These are phyloP conservation scores for Kryptopterus vitreolus DNA, from an alignment of 2,797 vertebrate genomes.

Conservation along the genomic window DNA sequence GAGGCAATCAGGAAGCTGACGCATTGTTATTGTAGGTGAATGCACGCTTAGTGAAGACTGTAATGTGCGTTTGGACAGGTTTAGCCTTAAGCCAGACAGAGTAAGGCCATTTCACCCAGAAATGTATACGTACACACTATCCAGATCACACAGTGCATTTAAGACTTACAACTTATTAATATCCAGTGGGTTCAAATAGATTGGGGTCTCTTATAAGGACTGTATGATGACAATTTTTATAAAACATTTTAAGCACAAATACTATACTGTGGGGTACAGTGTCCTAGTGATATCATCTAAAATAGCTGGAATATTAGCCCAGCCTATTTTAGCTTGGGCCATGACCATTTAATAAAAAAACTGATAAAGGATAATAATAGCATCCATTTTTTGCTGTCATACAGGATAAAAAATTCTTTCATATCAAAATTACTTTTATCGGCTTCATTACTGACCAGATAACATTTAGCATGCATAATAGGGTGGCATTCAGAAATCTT, in stretches of 20 bases:
- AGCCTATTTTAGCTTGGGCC: neutral
- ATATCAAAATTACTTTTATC: neutral
- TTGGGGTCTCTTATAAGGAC: neutral
- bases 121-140: neutral
- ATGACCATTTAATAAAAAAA: neutral
- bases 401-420: neutral
- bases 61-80: constrained; percentile 49
- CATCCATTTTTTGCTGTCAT: neutral
- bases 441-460: neutral
- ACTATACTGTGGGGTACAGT: too few relatives aligned
- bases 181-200: neutral
- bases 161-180: neutral
- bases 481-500: neutral
- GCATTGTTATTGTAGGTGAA: constrained; percentile 54
- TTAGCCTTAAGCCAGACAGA: constrained; percentile 36
- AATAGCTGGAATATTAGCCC: neutral
- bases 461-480: neutral
- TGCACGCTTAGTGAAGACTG: constrained; percentile 45
- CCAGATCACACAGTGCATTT: neutral
- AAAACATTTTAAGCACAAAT: neutral
- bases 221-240: neutral
- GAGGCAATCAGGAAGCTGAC: constrained; percentile 50
- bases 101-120: constrained; percentile 8
- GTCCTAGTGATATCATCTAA: neutral
- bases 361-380: neutral